Evolutionary conservation across 2,797 vertebrate species (phyloP), one percentile per base, ranked within the genome.

Genomic region (Fistularia commersonii): DNA sequence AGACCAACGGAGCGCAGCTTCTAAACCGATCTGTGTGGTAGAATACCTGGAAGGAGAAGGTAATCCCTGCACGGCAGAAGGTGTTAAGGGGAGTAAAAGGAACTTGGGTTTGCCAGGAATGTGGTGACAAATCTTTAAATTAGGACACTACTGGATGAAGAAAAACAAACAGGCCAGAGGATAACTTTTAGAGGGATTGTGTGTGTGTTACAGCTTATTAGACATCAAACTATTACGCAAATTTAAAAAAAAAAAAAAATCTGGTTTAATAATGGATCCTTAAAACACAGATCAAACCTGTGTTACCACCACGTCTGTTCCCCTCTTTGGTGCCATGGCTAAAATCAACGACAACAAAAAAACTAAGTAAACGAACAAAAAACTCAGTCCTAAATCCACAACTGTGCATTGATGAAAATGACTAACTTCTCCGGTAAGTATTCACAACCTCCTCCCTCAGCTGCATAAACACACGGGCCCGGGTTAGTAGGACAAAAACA

Each of bases 311-410:
- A 57, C 32, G 39, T 13, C 34, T 42, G 51, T 57, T 64, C 54
- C 44, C 61, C 44, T 86, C 83, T 86, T 86, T 87, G 82, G 83
- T 74, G 76, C 77, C 34, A 13, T 6, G 5, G 58, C 65, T 68
- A 51, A 40, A 51, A 40, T 53, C 41, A 60, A 64, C 33, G 59
- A 66, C 39, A 52, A 43, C 35, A 61, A 45, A 35, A 62, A 56
- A 35, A 54, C 8, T 23, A n/a, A 50, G 52, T 9, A 11, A 6
- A 36, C 33, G 7, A 34, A 15, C 2, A 23, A 23, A 23, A 23
- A 23, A 23, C 2, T 2, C 23, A n/a, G n/a, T n/a, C n/a, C n/a
- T n/a, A n/a, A 23, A 23, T 4, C 4, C 23, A 23, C 23, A 23
- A 23, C 23, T 23, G 23, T 23, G 23, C 23, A 23, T 23, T 23